Base-by-base conservation (phyloP, 2,888 invertebrate genomes). In the Thera obeliscata region DNA sequence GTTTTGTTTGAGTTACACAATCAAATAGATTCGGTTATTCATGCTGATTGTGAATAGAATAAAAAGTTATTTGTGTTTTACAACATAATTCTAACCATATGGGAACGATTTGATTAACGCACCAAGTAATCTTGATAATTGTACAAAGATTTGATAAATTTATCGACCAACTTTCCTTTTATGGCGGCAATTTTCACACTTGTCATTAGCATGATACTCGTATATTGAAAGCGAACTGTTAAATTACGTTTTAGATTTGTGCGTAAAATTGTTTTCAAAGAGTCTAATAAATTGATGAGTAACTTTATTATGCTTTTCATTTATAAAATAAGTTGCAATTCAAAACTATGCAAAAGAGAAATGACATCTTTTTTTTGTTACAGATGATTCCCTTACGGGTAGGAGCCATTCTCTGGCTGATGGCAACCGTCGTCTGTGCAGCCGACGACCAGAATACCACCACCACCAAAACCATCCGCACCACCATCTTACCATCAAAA, bases 401-500 rank as follows among this genome's bases (percentile, higher is more conserved):
- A 80, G 86, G 85, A 76, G 87, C 87, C 78, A 80, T 92, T 63
- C 75, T 93, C 70, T 88, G 91, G 86, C 85, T 89, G 78, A 74
- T 83, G 70, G 87, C 84, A 74, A 85, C 74, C 61, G 77, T 82
- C 55, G 78, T 79, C 70, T 76, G 83, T 11, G 83, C 86, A 36
- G 78, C 84, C n/a, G 87, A 90, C 22, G 91, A 93, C 63, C 87
- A 87, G 69, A 89, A 88, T 78, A 87, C 85, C n/a, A 87, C 90
- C 76, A 87, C 90, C 76, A 87, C 90, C 69, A 88, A 93, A 70
- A 80, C 91, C 36, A 86, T 93, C 41, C 87, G 93, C 66, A 91
- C 92, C 56, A 91, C 93, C 55, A 90, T 92, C 66, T 83, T 94
- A 41, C 92, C 93, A 1, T 95, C 96, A 4, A 91, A 95, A 64